A percentile compares a stretch with the other conserved stretches of the same genome.
Conservation (phyloP, 1,140 invertebrate species). For the Drosophila aff. region DNA sequence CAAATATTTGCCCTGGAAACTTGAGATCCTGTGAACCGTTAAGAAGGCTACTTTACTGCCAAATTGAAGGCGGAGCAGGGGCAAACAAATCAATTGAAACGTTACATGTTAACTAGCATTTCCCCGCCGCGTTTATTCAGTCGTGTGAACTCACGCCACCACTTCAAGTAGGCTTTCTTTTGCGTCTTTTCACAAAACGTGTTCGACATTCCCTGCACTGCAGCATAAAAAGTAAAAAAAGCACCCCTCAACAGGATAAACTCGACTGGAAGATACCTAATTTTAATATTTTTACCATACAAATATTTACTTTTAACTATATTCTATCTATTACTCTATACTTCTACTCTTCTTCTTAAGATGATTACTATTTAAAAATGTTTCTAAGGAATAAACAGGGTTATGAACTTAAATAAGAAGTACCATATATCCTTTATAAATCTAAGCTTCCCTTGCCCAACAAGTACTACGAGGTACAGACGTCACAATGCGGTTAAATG, state of each 20-base stretch:
- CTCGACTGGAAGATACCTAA: constrained; percentile 5
- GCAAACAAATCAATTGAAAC: constrained; percentile 20
- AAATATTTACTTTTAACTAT: not conserved
- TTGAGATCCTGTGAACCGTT: constrained; percentile 2
- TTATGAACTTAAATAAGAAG: not conserved
- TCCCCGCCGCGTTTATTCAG: constrained; percentile 22
- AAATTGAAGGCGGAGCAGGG: constrained; percentile 1
- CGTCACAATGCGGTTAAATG: constrained; percentile 47
- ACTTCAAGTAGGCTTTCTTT: constrained; percentile 28
- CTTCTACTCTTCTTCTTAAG: not conserved
- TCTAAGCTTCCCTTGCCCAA: not conserved
- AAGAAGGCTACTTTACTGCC: not conserved
- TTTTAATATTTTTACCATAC: not conserved
- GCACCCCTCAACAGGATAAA: too few relatives aligned
- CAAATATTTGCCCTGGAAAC: not conserved
- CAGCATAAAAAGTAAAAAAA: constrained; percentile 21
- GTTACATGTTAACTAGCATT: constrained; percentile 14
- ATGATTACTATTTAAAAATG: not conserved
- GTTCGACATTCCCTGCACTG: constrained; percentile 43
- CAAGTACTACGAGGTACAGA: constrained; percentile 20
- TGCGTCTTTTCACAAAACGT: constrained; percentile 35
- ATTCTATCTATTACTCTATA: not conserved
- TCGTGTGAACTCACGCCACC: constrained; percentile 20
- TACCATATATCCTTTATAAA: not conserved
- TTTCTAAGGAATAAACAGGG: not conserved